Percentiles rank a stretch among this genome's conserved stretches.
Evolutionary conservation across 2,888 invertebrate species (phyloP).

Genomic region (Scaptodrosophila latifasciaeformis): DNA sequence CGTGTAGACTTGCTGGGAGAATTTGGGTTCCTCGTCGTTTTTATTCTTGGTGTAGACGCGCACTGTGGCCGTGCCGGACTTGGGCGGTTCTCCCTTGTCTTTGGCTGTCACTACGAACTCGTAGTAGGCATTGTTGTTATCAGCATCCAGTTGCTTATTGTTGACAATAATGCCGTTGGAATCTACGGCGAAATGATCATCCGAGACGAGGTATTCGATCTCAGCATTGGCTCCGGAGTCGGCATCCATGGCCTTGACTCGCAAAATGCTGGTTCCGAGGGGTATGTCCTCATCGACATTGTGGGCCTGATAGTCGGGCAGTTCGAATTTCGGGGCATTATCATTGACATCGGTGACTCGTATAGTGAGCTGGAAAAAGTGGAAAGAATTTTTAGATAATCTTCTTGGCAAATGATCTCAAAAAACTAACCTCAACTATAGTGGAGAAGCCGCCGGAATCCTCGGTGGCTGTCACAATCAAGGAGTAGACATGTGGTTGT

Average conservation of each 20-base stretch:
- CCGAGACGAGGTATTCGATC: slow-evolving; percentile 92
- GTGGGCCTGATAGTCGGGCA: slow-evolving; percentile 97
- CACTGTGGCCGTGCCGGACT: slow-evolving; percentile 94
- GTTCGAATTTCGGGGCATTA: slow-evolving; percentile 96
- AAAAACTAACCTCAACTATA: slow-evolving; percentile 86
- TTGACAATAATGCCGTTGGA: slow-evolving; percentile 94
- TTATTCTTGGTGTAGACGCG: slow-evolving; percentile 98
- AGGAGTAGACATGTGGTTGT: slow-evolving; percentile 94
- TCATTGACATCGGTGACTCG: slow-evolving; percentile 98
- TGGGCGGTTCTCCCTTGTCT: slow-evolving; percentile 95
- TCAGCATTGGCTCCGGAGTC: slow-evolving; percentile 97
- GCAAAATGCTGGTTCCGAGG: slow-evolving; percentile 92
- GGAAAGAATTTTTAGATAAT: background rate
- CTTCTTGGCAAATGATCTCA: background rate
- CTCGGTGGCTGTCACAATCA: slow-evolving; percentile 95
- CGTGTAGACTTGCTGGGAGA: slow-evolving; percentile 96
- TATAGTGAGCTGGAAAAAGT: slow-evolving; percentile 87
- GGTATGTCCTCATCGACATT: slow-evolving; percentile 97
- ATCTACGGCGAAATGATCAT: slow-evolving; percentile 96
- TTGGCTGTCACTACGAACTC: slow-evolving; percentile 95
- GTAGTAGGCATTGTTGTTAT: slow-evolving; percentile 97
- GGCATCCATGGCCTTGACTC: slow-evolving; percentile 95
- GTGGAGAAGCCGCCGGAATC: slow-evolving; percentile 98
- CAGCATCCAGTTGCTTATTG: slow-evolving; percentile 94
- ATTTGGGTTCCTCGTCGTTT: slow-evolving; percentile 97